phyloP scores from a whole-genome alignment of 2,797 vertebrate species.

The Pangasius djambal region DNA sequence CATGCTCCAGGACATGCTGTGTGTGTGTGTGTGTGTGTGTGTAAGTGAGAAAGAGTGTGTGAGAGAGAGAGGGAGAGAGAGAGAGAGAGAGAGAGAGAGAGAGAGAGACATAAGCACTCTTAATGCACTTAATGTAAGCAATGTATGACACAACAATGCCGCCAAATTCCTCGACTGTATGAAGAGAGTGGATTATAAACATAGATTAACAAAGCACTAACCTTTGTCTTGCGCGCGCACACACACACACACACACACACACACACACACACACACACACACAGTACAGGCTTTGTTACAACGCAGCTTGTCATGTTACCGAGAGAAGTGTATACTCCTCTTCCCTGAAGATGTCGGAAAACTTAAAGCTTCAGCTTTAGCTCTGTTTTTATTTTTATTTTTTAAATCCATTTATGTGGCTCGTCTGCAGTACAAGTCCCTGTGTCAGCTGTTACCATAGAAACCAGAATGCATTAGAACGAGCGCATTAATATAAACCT shows the following conservation, averaged over 20 bases:
- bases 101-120: neutral
- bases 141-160: slow-evolving; percentile 1
- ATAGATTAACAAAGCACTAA: slow-evolving; percentile 12
- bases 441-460: neutral
- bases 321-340: neutral
- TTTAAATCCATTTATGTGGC: neutral
- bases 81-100: neutral
- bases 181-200: slow-evolving; percentile 14
- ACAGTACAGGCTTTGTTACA: neutral
- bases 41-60: neutral
- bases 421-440: neutral
- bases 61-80: neutral
- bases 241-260: slow-evolving; percentile 26
- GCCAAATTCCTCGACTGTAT: neutral
- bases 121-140: slow-evolving; percentile 27
- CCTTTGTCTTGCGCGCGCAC: neutral
- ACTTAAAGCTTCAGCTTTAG: neutral
- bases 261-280: neutral
- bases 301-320: neutral
- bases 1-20: neutral
- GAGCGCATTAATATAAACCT: neutral
- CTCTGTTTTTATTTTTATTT: neutral
- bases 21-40: neutral
- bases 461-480: neutral
- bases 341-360: neutral